A percentile compares a stretch with the other conserved stretches of the same genome.
Conservation (phyloP, 1,140 invertebrate genomes). For the Zophobas atratus region DNA sequence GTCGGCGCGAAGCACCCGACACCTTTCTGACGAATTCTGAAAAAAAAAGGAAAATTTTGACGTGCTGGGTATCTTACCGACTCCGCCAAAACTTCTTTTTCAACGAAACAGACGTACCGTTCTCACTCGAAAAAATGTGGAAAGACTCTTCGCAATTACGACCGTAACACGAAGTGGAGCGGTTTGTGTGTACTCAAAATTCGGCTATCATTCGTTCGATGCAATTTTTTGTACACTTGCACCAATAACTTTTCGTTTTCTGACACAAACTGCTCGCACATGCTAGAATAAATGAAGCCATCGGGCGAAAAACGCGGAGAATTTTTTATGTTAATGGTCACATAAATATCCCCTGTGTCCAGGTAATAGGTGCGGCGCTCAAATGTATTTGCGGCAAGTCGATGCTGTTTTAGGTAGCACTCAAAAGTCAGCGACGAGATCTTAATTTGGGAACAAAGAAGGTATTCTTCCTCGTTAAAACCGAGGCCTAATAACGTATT, state of each 20-base stretch:
- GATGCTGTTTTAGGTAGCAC: not conserved
- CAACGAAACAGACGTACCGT: too few relatives aligned
- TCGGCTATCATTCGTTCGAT: not conserved
- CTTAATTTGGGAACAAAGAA: not conserved
- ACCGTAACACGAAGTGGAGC: not conserved
- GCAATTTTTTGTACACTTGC: slow-evolving; percentile 12
- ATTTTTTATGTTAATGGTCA: slow-evolving; percentile 41
- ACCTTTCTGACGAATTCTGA: too few relatives aligned
- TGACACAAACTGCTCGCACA: slow-evolving; percentile 34
- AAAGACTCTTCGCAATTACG: not conserved
- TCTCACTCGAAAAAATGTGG: too few relatives aligned
- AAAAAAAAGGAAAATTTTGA: too few relatives aligned
- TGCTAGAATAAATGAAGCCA: slow-evolving; percentile 27
- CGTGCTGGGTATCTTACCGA: too few relatives aligned
- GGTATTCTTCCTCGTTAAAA: slow-evolving; percentile 15
- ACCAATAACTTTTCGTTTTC: slow-evolving; percentile 24
- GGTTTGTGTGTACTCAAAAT: not conserved
- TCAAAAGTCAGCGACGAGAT: not conserved
- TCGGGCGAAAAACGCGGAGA: slow-evolving; percentile 19
- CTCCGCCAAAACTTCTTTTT: too few relatives aligned
- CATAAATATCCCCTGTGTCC: slow-evolving; percentile 34
- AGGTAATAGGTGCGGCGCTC: not conserved
- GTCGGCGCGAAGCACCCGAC: too few relatives aligned
- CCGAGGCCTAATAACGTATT: slow-evolving; percentile 20
- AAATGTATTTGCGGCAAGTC: not conserved